These are phyloP conservation scores for Nanorana parkeri DNA, from an alignment of 2,113 vertebrate genomes.

Conservation along the genomic window DNA sequence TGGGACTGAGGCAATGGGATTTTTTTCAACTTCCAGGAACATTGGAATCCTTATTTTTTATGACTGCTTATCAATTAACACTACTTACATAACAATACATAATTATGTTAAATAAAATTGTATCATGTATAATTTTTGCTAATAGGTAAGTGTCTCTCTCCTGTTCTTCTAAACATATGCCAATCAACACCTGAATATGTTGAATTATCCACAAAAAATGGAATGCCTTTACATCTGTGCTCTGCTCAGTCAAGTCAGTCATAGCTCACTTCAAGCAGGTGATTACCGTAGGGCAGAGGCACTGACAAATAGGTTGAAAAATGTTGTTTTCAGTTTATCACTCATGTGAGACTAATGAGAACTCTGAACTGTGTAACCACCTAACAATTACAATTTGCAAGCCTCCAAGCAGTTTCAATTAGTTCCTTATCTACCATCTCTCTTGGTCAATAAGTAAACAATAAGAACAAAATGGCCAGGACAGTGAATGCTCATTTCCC, in stretches of 20 bases:
- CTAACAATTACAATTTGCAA: slow-evolving; percentile 11
- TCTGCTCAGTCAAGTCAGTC: neutral
- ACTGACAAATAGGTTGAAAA: slow-evolving; percentile 14
- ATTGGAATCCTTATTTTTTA: no score
- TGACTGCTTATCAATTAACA: no score
- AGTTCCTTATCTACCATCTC: neutral
- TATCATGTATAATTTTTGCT: no score
- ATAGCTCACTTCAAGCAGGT: slow-evolving; percentile 1
- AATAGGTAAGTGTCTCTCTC: no score
- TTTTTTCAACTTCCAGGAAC: no score
- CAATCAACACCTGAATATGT: no score
- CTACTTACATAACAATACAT: no score
- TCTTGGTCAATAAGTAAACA: neutral
- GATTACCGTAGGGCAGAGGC: neutral
- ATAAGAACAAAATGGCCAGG: neutral
- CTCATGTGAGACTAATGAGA: slow-evolving; percentile 9
- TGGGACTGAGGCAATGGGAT: no score
- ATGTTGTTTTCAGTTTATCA: slow-evolving; percentile 1
- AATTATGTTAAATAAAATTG: no score
- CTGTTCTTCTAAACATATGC: no score
- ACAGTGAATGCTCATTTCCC: neutral
- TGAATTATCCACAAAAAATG: no score
- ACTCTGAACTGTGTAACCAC: neutral
- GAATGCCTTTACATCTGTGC: no score
- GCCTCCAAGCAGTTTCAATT: neutral